Evolutionary conservation across 1,140 invertebrate species (phyloP).

Genomic region (Helicoverpa armigera): DNA sequence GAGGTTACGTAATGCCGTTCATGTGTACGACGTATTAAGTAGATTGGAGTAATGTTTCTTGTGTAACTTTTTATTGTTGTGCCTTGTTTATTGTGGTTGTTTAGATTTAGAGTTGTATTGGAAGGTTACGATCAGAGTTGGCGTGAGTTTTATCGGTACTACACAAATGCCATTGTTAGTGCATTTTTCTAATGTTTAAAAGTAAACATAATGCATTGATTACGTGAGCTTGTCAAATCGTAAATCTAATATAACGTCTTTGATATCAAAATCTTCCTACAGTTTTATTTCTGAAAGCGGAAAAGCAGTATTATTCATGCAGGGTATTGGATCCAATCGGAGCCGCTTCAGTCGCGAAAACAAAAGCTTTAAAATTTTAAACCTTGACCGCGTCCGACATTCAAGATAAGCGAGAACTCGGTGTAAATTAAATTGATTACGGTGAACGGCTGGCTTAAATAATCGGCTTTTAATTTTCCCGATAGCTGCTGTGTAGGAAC

Average conservation of each 20-base stretch:
- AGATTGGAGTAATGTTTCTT: background rate
- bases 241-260: background rate
- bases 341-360: background rate
- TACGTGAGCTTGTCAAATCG: background rate
- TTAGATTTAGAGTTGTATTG: background rate
- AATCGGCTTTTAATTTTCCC: too few species aligned
- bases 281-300: background rate
- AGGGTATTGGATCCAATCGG: background rate
- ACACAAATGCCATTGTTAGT: background rate
- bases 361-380: background rate
- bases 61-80: slow-evolving; percentile 7
- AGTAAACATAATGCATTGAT: background rate
- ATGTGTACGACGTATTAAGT: background rate
- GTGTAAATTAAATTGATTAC: too few species aligned
- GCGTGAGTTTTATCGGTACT: background rate
- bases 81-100: background rate
- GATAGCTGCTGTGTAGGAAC: too few species aligned
- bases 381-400: background rate
- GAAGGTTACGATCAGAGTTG: background rate
- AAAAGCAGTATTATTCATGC: background rate
- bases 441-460: too few species aligned
- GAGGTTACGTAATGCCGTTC: slow-evolving; percentile 9
- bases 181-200: background rate
- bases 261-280: background rate
- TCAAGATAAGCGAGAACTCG: background rate